These are phyloP conservation scores for Cygnus olor DNA, from an alignment of 2,797 vertebrate species.

Conservation along the genomic window DNA sequence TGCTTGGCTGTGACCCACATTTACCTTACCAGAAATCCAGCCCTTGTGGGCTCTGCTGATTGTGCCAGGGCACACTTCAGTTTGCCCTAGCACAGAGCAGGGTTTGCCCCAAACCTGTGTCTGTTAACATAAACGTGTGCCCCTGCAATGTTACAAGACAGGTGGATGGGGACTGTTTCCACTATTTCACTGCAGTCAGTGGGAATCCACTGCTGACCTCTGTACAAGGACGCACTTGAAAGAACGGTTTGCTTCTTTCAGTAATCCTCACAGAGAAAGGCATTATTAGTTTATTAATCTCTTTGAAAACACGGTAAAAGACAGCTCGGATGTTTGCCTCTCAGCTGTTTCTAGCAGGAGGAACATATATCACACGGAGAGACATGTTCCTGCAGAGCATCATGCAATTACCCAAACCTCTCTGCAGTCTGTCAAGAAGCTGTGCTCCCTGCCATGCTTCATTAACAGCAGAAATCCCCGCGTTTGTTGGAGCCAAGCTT, in stretches of 20 bases:
- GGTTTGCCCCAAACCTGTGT: not conserved
- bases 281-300: not conserved
- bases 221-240: not conserved
- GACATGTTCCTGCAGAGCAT: not conserved
- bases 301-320: not conserved
- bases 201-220: not conserved
- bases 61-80: not conserved
- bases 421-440: not conserved
- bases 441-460: not conserved
- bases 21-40: not conserved
- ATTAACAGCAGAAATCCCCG: not conserved
- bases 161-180: not conserved
- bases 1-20: not conserved
- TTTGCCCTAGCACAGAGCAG: not conserved
- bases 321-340: not conserved
- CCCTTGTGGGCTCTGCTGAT: not conserved
- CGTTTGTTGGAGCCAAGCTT: not conserved
- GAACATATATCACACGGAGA: not conserved
- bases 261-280: not conserved
- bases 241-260: not conserved
- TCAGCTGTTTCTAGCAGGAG: not conserved
- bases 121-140: fast-evolving
- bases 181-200: not conserved
- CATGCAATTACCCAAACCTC: not conserved
- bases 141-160: fast-evolving